Conservation (phyloP, 92 coral and sea anemone species). For the Parazoanthus swiftii region DNA sequence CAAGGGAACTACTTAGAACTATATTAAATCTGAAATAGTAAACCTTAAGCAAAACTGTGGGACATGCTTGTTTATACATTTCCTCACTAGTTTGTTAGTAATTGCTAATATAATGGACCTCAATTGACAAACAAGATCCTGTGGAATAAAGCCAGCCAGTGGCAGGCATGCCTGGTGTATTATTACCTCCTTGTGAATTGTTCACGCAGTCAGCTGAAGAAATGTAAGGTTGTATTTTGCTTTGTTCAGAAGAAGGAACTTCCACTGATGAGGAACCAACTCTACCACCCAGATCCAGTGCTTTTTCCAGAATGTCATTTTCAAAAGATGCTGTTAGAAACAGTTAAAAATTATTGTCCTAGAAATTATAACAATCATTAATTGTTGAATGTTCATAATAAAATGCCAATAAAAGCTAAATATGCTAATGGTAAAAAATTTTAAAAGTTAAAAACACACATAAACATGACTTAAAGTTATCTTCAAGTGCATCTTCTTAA, state of each 20-base stretch:
- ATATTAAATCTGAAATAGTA: too few relatives aligned
- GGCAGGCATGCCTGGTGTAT: background rate
- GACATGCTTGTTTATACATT: too few relatives aligned
- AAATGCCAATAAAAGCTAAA: too few relatives aligned
- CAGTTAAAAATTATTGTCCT: too few relatives aligned
- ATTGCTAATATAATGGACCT: background rate
- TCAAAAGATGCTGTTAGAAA: background rate
- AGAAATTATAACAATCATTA: too few relatives aligned
- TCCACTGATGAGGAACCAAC: background rate
- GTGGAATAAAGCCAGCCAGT: background rate
- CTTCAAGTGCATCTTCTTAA: too few relatives aligned
- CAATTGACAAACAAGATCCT: background rate
- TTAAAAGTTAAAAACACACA: background rate
- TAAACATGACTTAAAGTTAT: too few relatives aligned
- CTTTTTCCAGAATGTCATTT: conserved; percentile 19
- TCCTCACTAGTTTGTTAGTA: too few relatives aligned
- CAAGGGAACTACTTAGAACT: too few relatives aligned
- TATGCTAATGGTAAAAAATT: too few relatives aligned
- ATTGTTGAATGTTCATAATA: too few relatives aligned
- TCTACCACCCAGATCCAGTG: background rate
- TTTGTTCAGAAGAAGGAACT: background rate
- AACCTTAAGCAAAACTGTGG: too few relatives aligned
- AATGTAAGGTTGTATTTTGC: background rate
- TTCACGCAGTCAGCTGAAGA: background rate
- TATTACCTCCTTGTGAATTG: background rate